Evolutionary conservation across 2,797 vertebrate species (phyloP).

Genomic region (Brachyalestes nurse): DNA sequence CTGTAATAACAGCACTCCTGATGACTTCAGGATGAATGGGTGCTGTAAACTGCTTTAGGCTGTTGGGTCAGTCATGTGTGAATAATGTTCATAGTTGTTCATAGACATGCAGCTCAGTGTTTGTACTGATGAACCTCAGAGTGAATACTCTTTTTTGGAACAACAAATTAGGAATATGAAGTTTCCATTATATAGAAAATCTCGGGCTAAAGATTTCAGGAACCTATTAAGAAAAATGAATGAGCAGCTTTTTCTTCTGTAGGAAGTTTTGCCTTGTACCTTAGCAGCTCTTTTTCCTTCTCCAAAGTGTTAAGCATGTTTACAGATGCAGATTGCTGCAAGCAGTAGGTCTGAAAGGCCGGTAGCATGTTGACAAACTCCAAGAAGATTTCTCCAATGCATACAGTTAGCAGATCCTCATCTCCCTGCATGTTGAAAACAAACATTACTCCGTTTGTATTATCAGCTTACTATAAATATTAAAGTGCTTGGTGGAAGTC

Average conservation of each 20-base stretch:
- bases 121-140: not conserved
- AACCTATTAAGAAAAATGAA: not conserved
- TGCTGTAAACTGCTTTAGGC: too few relatives aligned
- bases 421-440: constrained; percentile 79
- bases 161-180: too few relatives aligned
- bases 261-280: constrained; percentile 68
- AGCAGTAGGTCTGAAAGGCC: constrained; percentile 95
- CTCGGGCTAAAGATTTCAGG: not conserved
- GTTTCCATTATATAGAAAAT: not conserved
- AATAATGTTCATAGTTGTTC: too few relatives aligned
- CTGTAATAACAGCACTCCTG: too few relatives aligned
- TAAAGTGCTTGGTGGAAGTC: not conserved
- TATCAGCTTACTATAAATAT: not conserved
- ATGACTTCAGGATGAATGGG: too few relatives aligned
- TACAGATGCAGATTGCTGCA: constrained; percentile 89
- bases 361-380: constrained; percentile 95
- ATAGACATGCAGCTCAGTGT: too few relatives aligned
- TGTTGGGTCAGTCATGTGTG: too few relatives aligned
- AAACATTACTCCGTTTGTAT: not conserved
- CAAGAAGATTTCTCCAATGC: constrained; percentile 92
- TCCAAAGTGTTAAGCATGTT: constrained; percentile 90
- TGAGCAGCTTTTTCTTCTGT: constrained; percentile 16
- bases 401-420: constrained; percentile 87
- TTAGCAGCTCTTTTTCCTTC: constrained; percentile 93
- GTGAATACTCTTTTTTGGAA: not conserved